Base-by-base conservation (phyloP, 2,888 invertebrate species). In the Andricus quercusramuli region DNA sequence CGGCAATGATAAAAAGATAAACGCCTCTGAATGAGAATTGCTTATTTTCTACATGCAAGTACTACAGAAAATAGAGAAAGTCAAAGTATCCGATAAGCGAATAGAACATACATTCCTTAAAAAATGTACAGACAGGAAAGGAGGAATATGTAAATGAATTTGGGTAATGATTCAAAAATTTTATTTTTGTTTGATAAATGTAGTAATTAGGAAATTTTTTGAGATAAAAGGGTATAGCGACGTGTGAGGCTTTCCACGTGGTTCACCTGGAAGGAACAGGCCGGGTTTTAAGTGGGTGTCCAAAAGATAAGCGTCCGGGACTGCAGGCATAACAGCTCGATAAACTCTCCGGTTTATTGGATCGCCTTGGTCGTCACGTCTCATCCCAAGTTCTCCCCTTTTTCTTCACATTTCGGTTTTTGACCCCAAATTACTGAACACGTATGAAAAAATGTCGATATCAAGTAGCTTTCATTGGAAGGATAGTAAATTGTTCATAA, bases 341-440 rank as follows among this genome's bases (percentile, higher is more conserved):
- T 92, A 92, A 92, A 92, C 89, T 89, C 88, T 85, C 86, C 86
- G 90, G 89, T 92, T 92, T 92, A 92, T 92, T 91, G 90, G 89
- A 89, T 90, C 90, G 89, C 86, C 37, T 70, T 62, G 76, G 65
- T 74, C 51, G 64, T 65, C 77, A n/a, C 77, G 77, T 76, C 78
- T 47, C 74, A 77, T 79, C 64, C 66, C 51, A 37, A 51, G 32
- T 64, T n/a, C 64, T 47, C 51, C 25, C 64, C 59, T 22, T 74
- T 44, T 22, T 59, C 70, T 79, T 78, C 79, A 47, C 65, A 76
- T 78, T 81, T 80, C 83, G 86, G 84, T 84, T 86, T 85, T 88
- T 89, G 87, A 89, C 86, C 88, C 81, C 84, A 82, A 87, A 88
- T 88, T 86, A 86, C 84, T 77, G 11, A 29, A 25, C 59, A 22